Conservation (phyloP, 2,113 vertebrate genomes). For the Motacilla alba region DNA sequence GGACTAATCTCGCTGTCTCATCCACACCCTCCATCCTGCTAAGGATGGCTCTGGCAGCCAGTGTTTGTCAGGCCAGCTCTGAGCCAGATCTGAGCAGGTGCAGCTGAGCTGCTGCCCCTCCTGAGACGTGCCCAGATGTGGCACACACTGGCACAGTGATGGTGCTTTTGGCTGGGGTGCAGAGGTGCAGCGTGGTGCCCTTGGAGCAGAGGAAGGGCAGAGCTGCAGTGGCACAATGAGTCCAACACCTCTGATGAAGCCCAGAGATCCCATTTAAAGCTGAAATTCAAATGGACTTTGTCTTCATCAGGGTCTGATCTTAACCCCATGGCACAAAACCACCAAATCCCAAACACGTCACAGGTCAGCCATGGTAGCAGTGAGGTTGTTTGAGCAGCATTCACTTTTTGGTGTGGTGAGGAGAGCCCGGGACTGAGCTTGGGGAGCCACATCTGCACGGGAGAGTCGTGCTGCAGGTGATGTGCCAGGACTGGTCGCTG, state of each 20-base stretch:
- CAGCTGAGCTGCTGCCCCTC: background rate
- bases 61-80: background rate
- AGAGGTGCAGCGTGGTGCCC: background rate
- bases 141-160: background rate
- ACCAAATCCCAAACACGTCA: background rate
- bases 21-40: background rate
- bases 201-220: background rate
- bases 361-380: background rate
- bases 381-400: background rate
- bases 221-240: background rate
- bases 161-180: background rate
- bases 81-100: background rate
- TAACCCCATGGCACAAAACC: background rate
- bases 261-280: background rate
- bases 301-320: background rate
- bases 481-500: background rate
- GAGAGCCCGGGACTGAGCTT: background rate
- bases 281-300: background rate
- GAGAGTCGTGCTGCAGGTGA: background rate
- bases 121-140: background rate
- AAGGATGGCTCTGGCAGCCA: background rate
- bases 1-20: background rate
- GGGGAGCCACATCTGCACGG: rapidly evolving
- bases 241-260: background rate
- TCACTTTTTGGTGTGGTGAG: background rate